Conservation (phyloP, 2,113 vertebrate genomes). For the Notothenia coriiceps region DNA sequence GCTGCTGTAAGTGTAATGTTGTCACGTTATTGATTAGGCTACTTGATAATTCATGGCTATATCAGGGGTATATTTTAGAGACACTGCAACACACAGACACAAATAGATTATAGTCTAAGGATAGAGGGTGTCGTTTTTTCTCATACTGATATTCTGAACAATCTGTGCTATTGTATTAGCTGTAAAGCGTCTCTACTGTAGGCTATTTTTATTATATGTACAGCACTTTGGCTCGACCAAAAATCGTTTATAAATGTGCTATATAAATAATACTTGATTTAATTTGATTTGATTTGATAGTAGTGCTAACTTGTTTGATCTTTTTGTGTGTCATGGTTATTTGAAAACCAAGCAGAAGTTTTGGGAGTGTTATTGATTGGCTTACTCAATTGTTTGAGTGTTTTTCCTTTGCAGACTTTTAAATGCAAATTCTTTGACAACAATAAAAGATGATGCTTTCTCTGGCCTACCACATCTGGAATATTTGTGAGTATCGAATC, state of each 20-base stretch:
- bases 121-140: no score
- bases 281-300: no score
- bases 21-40: neutral
- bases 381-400: neutral
- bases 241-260: no score
- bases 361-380: neutral
- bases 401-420: conserved; percentile 87
- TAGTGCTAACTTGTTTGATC: neutral
- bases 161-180: no score
- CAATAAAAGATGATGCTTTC: conserved; percentile 95
- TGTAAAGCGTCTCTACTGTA: no score
- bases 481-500: conserved; percentile 91
- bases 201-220: no score
- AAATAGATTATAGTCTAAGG: neutral
- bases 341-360: neutral
- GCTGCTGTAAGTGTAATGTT: conserved; percentile 89
- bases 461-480: conserved; percentile 95
- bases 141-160: no score
- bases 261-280: no score
- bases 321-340: neutral
- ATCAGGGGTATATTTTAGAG: neutral
- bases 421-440: conserved; percentile 94
- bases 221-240: no score
- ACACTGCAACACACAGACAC: neutral
- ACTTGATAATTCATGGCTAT: neutral